Conservation (phyloP, 2,113 vertebrate genomes). For the Leucopsar rothschildi region DNA sequence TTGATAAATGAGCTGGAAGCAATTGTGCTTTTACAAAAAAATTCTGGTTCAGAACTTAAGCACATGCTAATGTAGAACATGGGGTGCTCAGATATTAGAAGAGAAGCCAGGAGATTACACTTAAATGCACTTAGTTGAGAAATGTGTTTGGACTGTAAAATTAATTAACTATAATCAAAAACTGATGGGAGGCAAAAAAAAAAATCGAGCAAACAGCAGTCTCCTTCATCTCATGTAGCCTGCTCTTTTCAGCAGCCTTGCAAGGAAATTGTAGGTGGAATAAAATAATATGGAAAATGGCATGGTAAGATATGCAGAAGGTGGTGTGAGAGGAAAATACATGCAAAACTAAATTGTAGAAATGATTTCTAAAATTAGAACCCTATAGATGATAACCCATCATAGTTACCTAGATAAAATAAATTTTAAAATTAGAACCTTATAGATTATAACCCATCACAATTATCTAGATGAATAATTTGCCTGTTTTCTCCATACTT, state of each 20-base stretch:
- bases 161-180: background rate
- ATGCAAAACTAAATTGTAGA: background rate
- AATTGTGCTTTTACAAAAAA: background rate
- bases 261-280: background rate
- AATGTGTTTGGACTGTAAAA: background rate
- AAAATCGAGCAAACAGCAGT: background rate
- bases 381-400: background rate
- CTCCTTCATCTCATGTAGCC: background rate
- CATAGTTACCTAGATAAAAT: background rate
- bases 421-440: too few species aligned
- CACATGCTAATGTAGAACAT: rapidly evolving
- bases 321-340: background rate
- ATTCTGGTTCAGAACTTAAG: background rate
- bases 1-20: background rate
- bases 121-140: background rate
- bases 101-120: background rate
- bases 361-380: background rate
- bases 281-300: background rate
- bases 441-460: background rate
- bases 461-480: background rate
- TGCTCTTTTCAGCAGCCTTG: background rate
- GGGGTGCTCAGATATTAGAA: background rate
- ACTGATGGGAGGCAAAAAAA: too few species aligned
- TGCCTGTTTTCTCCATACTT: background rate
- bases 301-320: background rate